These are phyloP conservation scores for Isichthys henryi DNA, from an alignment of 2,113 vertebrate species.

Conservation along the genomic window DNA sequence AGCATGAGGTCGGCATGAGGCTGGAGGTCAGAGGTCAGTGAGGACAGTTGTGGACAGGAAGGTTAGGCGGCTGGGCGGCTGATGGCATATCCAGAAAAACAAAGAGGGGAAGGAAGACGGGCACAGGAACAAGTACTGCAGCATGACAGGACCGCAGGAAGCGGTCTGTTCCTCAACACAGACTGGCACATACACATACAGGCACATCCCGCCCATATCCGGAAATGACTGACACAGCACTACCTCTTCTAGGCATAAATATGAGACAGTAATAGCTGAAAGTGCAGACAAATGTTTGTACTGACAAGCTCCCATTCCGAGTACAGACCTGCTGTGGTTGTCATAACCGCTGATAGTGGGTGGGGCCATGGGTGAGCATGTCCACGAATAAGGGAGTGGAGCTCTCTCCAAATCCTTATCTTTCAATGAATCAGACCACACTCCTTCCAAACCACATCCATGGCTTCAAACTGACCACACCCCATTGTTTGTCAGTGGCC, in stretches of 20 bases:
- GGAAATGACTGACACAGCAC: background rate
- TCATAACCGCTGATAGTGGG: background rate
- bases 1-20: constrained; percentile 73
- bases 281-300: background rate
- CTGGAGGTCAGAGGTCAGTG: constrained; percentile 80
- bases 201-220: constrained; percentile 12
- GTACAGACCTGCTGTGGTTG: background rate
- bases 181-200: constrained; percentile 16
- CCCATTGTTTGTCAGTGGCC: background rate
- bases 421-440: background rate
- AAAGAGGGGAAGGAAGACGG: constrained; percentile 34
- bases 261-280: background rate
- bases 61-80: constrained; percentile 51
- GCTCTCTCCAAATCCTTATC: background rate
- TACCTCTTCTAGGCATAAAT: background rate
- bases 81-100: constrained; percentile 54
- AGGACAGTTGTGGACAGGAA: constrained; percentile 67
- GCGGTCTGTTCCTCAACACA: background rate
- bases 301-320: background rate
- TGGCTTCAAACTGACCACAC: background rate
- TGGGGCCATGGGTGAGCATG: background rate
- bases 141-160: background rate
- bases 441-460: background rate
- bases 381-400: background rate
- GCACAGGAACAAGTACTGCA: constrained; percentile 30